Evolutionary conservation across 2,113 vertebrate genomes (phyloP).

Genomic region (Otus sunia): DNA sequence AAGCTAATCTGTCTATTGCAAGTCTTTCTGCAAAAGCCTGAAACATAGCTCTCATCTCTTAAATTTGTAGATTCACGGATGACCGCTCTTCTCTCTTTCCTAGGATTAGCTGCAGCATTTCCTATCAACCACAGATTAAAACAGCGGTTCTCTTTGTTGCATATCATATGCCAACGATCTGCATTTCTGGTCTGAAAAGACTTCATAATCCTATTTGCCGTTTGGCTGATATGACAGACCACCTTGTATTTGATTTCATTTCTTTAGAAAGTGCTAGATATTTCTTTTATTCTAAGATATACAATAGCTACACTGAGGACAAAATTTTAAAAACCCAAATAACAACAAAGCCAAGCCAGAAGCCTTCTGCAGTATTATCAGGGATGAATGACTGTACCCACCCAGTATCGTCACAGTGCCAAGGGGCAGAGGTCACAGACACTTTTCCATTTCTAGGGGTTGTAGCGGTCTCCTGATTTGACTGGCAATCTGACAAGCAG

Average conservation of each 20-base stretch:
- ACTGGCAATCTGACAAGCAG: not conserved
- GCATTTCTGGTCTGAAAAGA: conserved; percentile 12
- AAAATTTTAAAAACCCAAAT: not conserved
- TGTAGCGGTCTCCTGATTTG: not conserved
- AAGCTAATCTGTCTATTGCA: not conserved
- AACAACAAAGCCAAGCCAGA: not conserved
- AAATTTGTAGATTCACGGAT: not conserved
- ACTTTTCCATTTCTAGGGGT: not conserved
- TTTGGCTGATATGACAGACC: not conserved
- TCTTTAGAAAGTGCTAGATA: not conserved
- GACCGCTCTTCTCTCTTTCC: not conserved
- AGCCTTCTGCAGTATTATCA: not conserved
- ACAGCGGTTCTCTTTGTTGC: not conserved
- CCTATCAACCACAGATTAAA: not conserved
- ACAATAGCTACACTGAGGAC: not conserved
- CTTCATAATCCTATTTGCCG: not conserved
- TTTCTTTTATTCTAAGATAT: not conserved
- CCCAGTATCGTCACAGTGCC: not conserved
- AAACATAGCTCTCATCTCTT: not conserved
- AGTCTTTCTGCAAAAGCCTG: not conserved
- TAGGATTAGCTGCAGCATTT: conserved; percentile 43
- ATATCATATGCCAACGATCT: not conserved
- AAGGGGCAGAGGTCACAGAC: not conserved
- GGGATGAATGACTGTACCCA: not conserved
- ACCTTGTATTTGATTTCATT: not conserved